Conservation (phyloP, 2,113 vertebrate species). For the Anguilla japonica region DNA sequence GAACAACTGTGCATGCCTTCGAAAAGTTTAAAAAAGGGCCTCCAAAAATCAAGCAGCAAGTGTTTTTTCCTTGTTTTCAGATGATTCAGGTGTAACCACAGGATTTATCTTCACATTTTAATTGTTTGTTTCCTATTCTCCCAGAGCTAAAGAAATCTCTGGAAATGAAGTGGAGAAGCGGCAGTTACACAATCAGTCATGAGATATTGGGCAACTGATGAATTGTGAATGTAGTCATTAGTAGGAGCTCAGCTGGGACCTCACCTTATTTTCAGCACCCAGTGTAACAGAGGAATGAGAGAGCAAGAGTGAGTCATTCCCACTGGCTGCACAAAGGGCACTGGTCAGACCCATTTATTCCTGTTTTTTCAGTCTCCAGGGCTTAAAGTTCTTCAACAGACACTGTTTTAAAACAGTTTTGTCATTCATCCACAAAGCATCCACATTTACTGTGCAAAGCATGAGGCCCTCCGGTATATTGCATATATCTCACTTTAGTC, state of each 20-base stretch:
- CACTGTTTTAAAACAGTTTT: background rate
- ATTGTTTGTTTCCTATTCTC: background rate
- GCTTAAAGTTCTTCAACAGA: background rate
- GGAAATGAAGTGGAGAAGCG: background rate
- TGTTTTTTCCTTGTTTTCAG: background rate
- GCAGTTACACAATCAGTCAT: background rate
- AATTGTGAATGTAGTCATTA: conserved; percentile 29
- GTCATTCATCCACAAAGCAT: background rate
- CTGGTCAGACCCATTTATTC: background rate
- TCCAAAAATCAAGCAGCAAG: background rate
- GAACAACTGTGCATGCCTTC: background rate
- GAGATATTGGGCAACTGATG: conserved; percentile 19
- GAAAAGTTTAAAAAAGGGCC: background rate
- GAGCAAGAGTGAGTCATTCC: conserved; percentile 12
- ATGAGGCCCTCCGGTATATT: too few relatives aligned
- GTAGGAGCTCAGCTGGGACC: conserved; percentile 6
- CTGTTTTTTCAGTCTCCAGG: background rate
- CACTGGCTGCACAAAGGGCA: conserved; percentile 15
- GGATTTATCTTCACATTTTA: background rate
- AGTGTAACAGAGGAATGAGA: conserved; percentile 8
- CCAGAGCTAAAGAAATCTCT: background rate
- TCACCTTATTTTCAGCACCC: conserved; percentile 6
- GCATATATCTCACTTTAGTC: too few relatives aligned
- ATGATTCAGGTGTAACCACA: background rate
- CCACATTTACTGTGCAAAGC: background rate